A percentile compares a stretch with the other conserved stretches of the same genome.
phyloP scores from a whole-genome alignment of 1,140 invertebrate genomes.

The Saxidomus purpurata region DNA sequence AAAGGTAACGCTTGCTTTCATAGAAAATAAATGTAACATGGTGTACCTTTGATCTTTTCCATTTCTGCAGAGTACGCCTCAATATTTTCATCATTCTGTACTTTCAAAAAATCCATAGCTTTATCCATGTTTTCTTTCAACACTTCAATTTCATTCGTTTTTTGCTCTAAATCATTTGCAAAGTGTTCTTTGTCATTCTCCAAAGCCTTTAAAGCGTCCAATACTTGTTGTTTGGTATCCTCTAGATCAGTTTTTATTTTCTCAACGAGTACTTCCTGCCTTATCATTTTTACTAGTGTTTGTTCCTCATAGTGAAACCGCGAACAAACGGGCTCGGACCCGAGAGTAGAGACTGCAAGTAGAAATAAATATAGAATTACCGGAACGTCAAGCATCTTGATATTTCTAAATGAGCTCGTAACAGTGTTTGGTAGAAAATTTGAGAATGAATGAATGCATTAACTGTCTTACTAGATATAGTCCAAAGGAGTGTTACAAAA shows the following conservation, averaged over 20 bases:
- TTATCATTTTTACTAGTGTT: not conserved
- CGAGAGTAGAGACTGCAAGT: not conserved
- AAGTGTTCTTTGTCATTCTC: not conserved
- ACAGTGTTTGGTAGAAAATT: no score
- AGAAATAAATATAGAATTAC: no score
- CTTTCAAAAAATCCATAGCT: not conserved
- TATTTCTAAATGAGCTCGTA: no score
- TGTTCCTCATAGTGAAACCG: not conserved
- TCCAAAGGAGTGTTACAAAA: no score
- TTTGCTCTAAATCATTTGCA: not conserved
- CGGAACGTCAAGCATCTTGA: no score
- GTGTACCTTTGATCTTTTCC: not conserved
- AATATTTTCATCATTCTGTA: not conserved
- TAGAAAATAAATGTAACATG: no score
- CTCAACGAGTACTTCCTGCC: not conserved
- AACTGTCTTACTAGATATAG: no score
- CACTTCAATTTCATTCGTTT: no score
- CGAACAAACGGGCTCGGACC: not conserved
- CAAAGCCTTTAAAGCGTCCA: not conserved
- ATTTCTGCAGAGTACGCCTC: not conserved
- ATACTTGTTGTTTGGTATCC: not conserved
- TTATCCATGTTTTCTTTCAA: no score
- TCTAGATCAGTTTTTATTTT: not conserved
- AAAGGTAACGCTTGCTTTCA: no score
- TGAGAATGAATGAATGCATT: no score